A percentile compares a stretch with the other conserved stretches of the same genome.
Evolutionary conservation across 2,113 vertebrate species (phyloP).

Genomic region (Pterophyllum scalare): DNA sequence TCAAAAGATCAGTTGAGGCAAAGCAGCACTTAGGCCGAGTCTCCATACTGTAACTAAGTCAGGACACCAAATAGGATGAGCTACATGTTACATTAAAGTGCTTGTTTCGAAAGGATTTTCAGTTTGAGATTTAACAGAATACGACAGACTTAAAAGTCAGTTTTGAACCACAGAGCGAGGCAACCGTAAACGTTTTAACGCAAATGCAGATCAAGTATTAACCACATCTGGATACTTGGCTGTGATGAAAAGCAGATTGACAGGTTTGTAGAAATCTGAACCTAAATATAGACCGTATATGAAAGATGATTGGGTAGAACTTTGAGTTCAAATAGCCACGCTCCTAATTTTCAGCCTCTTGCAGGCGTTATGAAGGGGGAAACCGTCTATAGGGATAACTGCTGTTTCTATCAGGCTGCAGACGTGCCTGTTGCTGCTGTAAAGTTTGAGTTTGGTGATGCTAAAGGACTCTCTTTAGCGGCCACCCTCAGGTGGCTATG

Average conservation of each 20-base stretch:
- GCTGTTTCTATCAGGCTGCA: not conserved
- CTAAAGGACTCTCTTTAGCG: not conserved
- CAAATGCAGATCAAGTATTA: rapidly evolving
- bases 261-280: not conserved
- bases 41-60: too few species aligned
- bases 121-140: not conserved
- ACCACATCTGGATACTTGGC: not conserved
- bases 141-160: not conserved
- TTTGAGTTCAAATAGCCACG: too few species aligned
- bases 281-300: not conserved
- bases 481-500: not conserved
- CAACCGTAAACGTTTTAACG: too few species aligned
- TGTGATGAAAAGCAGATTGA: not conserved
- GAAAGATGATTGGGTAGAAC: not conserved
- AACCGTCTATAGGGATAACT: not conserved
- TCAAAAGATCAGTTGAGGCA: not conserved
- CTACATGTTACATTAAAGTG: rapidly evolving
- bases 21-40: not conserved
- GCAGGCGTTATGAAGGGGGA: not conserved
- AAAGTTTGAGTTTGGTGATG: too few species aligned
- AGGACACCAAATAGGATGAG: not conserved
- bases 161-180: too few species aligned
- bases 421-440: too few species aligned
- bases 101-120: not conserved
- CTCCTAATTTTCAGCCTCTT: too few species aligned